Evolutionary conservation across 2,797 vertebrate species (phyloP).

Genomic region (Tadarida brasiliensis): DNA sequence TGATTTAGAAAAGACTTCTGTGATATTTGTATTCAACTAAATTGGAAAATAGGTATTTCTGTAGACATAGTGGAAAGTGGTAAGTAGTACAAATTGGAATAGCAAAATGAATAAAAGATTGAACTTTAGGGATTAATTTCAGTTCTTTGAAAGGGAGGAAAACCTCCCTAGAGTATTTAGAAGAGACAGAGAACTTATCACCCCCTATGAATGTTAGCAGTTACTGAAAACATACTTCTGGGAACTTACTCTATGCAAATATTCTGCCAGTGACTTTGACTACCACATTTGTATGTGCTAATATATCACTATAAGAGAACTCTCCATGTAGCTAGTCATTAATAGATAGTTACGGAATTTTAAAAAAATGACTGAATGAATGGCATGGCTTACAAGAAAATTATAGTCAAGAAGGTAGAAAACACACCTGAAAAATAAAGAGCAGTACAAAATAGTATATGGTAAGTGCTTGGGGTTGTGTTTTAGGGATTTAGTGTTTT

Average conservation of each 20-base stretch:
- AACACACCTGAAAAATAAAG: neutral
- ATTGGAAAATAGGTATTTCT: neutral
- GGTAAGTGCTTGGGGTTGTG: neutral
- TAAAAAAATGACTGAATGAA: conserved; percentile 14
- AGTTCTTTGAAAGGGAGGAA: neutral
- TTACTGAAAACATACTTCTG: conserved; percentile 18
- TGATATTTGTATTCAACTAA: neutral
- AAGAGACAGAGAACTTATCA: neutral
- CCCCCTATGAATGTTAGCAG: neutral
- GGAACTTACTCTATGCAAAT: neutral
- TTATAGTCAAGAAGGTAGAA: neutral
- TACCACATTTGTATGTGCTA: neutral
- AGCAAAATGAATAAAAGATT: neutral
- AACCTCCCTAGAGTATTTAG: neutral
- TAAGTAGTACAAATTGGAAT: neutral
- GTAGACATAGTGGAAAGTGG: neutral
- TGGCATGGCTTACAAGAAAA: neutral
- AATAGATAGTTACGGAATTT: neutral
- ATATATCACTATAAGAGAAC: neutral
- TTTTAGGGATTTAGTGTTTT: neutral
- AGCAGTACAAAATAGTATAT: neutral
- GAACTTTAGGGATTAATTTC: neutral
- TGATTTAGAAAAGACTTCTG: conserved; percentile 17
- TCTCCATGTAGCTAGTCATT: neutral
- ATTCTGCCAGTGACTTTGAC: neutral